These are phyloP conservation scores for Campoletis raptor DNA, from an alignment of 2,888 invertebrate species.

Conservation along the genomic window DNA sequence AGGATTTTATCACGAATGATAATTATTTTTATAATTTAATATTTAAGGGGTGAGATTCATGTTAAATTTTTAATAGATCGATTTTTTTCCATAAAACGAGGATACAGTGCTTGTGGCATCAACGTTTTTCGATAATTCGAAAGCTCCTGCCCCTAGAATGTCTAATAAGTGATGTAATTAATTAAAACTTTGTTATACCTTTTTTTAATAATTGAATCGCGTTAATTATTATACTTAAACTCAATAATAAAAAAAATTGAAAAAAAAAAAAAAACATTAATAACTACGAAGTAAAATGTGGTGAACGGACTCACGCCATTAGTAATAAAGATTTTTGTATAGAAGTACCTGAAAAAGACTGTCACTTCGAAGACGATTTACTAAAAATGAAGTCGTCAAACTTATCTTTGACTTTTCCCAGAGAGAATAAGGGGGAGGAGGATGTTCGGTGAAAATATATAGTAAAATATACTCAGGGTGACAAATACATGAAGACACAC, in stretches of 20 bases:
- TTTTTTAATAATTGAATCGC: too few species aligned
- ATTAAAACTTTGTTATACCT: too few species aligned
- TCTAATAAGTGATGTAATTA: too few species aligned
- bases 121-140: too few species aligned
- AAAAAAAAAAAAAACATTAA: too few species aligned
- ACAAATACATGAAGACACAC: conserved; percentile 55
- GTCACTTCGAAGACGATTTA: not conserved
- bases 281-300: not conserved
- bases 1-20: not conserved
- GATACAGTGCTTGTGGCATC: too few species aligned
- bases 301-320: not conserved
- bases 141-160: too few species aligned
- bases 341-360: not conserved
- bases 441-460: conserved; percentile 63
- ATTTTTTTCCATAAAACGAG: too few species aligned
- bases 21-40: not conserved
- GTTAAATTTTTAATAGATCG: too few species aligned
- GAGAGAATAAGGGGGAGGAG: not conserved
- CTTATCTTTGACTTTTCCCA: conserved; percentile 63
- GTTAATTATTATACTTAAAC: too few species aligned
- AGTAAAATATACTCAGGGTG: conserved; percentile 55
- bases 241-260: too few species aligned
- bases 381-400: conserved; percentile 59
- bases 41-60: too few species aligned
- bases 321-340: not conserved